Evolutionary conservation across 1,140 invertebrate genomes (phyloP).

Genomic region (Ganaspis sp.): DNA sequence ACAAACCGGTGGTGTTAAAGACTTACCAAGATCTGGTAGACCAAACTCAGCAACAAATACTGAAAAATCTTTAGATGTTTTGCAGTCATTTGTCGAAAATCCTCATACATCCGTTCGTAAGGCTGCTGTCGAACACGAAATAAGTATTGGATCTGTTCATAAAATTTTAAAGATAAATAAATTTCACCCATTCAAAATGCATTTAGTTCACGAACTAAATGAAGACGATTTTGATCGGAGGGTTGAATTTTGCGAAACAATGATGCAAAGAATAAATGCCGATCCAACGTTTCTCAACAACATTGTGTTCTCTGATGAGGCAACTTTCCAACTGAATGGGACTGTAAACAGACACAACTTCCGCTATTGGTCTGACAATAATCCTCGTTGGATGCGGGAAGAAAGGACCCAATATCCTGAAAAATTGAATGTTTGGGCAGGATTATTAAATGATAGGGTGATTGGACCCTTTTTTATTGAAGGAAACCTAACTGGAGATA

Average conservation of each 20-base stretch:
- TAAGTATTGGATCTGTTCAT: background rate
- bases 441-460: no score
- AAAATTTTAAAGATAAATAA: slow-evolving; percentile 32
- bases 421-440: no score
- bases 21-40: no score
- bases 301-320: slow-evolving; percentile 24
- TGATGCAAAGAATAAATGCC: slow-evolving; percentile 16
- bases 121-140: slow-evolving; percentile 19
- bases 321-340: no score
- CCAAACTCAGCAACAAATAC: no score
- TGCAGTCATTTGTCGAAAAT: slow-evolving; percentile 10
- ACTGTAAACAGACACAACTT: no score
- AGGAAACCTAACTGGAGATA: slow-evolving; percentile 34
- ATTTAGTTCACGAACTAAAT: slow-evolving; percentile 12
- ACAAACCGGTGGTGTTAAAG: no score
- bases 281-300: slow-evolving; percentile 25
- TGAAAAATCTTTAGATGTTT: background rate
- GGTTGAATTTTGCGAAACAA: slow-evolving; percentile 31
- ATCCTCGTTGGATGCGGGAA: no score
- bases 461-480: no score
- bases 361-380: no score
- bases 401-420: no score
- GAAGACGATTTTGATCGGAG: slow-evolving; percentile 32
- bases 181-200: slow-evolving; percentile 22
- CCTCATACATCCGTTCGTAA: slow-evolving; percentile 14